Conservation (phyloP, 2,888 invertebrate species). For the Idaea aversata region DNA sequence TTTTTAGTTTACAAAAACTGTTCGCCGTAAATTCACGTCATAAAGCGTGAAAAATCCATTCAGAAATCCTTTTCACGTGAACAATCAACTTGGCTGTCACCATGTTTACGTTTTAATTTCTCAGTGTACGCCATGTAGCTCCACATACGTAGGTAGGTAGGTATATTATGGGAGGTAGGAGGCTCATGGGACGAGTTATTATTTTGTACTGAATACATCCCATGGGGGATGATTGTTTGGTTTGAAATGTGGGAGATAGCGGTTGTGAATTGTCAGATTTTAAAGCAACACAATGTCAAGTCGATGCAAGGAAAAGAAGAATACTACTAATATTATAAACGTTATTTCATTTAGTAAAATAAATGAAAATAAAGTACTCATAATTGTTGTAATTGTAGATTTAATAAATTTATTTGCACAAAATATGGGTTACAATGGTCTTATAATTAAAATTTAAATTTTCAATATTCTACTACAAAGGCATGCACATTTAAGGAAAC, state of each 20-base stretch:
- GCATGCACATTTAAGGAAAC: too few relatives aligned
- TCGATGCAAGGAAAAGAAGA: too few relatives aligned
- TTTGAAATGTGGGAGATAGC: not conserved
- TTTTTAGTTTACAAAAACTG: too few relatives aligned
- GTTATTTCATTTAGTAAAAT: too few relatives aligned
- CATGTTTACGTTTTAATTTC: conserved; percentile 21
- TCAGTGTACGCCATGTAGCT: conserved; percentile 9
- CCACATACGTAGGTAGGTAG: not conserved
- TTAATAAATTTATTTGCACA: too few relatives aligned
- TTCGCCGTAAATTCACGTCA: too few relatives aligned
- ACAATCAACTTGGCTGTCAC: conserved; percentile 8
- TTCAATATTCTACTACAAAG: too few relatives aligned
- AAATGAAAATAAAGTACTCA: too few relatives aligned
- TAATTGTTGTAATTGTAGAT: too few relatives aligned
- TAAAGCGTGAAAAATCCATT: conserved; percentile 4
- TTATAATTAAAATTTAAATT: too few relatives aligned
- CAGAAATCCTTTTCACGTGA: conserved; percentile 7
- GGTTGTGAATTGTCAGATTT: not conserved
- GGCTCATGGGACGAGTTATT: conserved; percentile 37
- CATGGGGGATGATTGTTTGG: conserved; percentile 15
- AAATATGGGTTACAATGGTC: too few relatives aligned
- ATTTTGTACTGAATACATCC: conserved; percentile 36
- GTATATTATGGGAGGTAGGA: not conserved
- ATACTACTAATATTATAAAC: too few relatives aligned
- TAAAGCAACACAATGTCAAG: not conserved